phyloP scores from a whole-genome alignment of 2,797 vertebrate species.

The Pampus argenteus region DNA sequence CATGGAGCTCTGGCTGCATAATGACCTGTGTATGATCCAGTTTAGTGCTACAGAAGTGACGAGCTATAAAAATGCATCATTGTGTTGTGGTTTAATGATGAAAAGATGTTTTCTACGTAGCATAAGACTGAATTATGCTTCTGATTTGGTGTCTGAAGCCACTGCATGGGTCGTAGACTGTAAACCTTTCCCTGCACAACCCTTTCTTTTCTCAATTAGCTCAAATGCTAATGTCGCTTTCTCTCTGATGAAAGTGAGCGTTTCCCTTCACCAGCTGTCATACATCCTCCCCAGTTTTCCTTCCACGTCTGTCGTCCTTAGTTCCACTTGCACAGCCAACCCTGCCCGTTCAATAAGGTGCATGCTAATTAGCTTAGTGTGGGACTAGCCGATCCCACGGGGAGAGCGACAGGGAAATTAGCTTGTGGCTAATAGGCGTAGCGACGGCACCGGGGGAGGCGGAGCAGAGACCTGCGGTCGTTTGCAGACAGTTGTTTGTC shows the following conservation, averaged over 20 bases:
- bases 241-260: background rate
- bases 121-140: background rate
- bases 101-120: background rate
- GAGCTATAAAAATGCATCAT: background rate
- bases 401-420: slow-evolving; percentile 56
- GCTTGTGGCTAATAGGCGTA: slow-evolving; percentile 55
- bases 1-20: slow-evolving; percentile 12
- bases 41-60: slow-evolving; percentile 28
- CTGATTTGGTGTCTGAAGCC: slow-evolving; percentile 14
- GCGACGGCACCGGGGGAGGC: slow-evolving; percentile 24
- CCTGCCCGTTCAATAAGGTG: slow-evolving; percentile 33
- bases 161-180: slow-evolving; percentile 2
- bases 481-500: slow-evolving; percentile 43
- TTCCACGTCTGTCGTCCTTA: slow-evolving; percentile 2
- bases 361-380: slow-evolving; percentile 64
- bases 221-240: slow-evolving; percentile 2
- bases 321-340: slow-evolving; percentile 20
- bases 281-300: background rate
- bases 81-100: slow-evolving; percentile 19
- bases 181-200: background rate
- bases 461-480: slow-evolving; percentile 40
- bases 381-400: slow-evolving; percentile 36
- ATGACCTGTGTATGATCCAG: slow-evolving; percentile 25
- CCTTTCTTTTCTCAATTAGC: slow-evolving; percentile 17
- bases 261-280: slow-evolving; percentile 1